Evolutionary conservation across 2,113 vertebrate genomes (phyloP).

Genomic region (Rallus limicola): DNA sequence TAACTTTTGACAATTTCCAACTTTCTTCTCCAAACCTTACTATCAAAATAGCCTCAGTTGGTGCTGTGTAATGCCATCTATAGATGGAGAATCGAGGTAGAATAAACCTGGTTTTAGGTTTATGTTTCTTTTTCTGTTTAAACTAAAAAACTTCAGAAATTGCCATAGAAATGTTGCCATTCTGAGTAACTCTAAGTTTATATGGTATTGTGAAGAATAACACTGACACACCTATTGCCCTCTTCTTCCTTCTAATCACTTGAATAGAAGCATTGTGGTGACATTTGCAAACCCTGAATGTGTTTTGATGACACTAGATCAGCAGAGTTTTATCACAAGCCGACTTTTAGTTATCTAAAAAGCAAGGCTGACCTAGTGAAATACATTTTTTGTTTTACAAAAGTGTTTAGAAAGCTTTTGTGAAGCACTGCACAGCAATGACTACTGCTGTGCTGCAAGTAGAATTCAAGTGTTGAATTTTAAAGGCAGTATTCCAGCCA

Average conservation of each 20-base stretch:
- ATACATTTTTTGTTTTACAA: slow-evolving; percentile 20
- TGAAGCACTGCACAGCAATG: not conserved
- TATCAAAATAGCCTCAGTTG: not conserved
- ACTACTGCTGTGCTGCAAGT: not conserved
- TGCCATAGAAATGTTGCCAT: too few relatives aligned
- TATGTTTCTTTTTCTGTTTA: not conserved
- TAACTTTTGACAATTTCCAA: not conserved
- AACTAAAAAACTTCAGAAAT: too few relatives aligned
- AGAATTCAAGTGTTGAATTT: not conserved
- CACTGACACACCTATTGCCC: not conserved
- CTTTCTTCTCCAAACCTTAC: not conserved
- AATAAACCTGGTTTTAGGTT: not conserved
- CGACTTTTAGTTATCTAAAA: not conserved
- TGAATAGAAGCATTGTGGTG: not conserved
- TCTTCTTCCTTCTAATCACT: not conserved
- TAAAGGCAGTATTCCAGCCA: not conserved
- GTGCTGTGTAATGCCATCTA: not conserved
- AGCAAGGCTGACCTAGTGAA: not conserved
- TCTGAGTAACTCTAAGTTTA: not conserved
- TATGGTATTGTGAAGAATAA: not conserved
- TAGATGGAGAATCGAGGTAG: not conserved
- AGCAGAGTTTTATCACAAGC: not conserved
- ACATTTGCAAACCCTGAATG: not conserved
- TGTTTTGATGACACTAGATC: slow-evolving; percentile 57
- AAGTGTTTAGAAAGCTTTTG: slow-evolving; percentile 26